These are phyloP conservation scores for Coptodon rendalli DNA, from an alignment of 2,113 vertebrate genomes.

Conservation along the genomic window DNA sequence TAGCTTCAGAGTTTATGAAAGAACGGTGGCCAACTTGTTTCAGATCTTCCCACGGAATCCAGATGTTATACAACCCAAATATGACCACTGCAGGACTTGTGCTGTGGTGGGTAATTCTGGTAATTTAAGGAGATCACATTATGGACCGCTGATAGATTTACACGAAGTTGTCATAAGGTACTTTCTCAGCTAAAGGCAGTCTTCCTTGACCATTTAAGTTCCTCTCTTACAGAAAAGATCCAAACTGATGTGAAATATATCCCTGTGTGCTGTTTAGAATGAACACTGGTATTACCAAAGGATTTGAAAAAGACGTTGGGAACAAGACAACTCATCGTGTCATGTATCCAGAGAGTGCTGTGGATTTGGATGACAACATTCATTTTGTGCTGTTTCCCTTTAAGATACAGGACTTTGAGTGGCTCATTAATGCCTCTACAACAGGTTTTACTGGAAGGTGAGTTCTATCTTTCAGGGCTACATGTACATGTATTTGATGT, in stretches of 20 bases:
- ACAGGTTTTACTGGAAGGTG: too few species aligned
- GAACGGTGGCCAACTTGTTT: conserved; percentile 73
- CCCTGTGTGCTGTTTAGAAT: background rate
- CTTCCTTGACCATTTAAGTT: background rate
- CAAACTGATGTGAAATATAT: background rate
- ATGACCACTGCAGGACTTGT: conserved; percentile 72
- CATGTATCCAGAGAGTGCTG: conserved; percentile 43
- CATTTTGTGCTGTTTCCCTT: too few species aligned
- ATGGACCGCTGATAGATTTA: conserved; percentile 77
- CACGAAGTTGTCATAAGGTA: conserved; percentile 82
- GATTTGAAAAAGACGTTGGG: conserved; percentile 28
- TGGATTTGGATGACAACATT: too few species aligned
- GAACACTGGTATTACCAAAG: background rate
- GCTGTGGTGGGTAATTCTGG: conserved; percentile 86
- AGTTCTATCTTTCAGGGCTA: too few species aligned
- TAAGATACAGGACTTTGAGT: too few species aligned
- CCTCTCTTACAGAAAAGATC: too few species aligned
- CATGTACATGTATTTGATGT: too few species aligned
- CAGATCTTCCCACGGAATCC: conserved; percentile 63
- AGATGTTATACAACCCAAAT: conserved; percentile 30
- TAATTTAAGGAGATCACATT: conserved; percentile 75
- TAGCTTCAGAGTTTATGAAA: conserved; percentile 42
- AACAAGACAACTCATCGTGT: conserved; percentile 25
- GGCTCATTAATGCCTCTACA: too few species aligned
- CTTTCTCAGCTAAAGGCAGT: background rate